Evolutionary conservation across 1,140 invertebrate genomes (phyloP).

Genomic region (Drosophila seguyi): DNA sequence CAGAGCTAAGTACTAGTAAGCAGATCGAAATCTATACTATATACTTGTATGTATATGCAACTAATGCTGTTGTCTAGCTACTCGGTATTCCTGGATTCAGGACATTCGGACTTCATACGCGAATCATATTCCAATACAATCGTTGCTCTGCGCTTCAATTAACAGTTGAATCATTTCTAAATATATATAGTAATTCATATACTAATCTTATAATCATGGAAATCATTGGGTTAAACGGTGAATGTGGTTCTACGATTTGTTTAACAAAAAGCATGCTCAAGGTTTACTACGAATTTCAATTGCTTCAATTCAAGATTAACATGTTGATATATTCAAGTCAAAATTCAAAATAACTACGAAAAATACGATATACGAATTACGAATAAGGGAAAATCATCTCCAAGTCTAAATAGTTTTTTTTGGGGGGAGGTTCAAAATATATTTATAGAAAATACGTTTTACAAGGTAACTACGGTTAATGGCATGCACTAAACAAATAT

Average conservation of each 20-base stretch:
- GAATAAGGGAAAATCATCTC: constrained; percentile 7
- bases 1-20: constrained; percentile 1
- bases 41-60: constrained; percentile 2
- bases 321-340: neutral
- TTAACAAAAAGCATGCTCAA: constrained; percentile 40
- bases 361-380: constrained; percentile 25
- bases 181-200: constrained; percentile 11
- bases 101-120: constrained; percentile 15
- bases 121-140: constrained; percentile 80
- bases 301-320: neutral
- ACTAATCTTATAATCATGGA: constrained; percentile 30
- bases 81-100: neutral
- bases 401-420: neutral
- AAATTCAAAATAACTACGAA: constrained; percentile 47
- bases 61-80: constrained; percentile 15
- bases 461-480: constrained; percentile 27
- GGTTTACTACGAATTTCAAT: constrained; percentile 7
- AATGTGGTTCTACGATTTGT: constrained; percentile 45
- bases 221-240: constrained; percentile 46
- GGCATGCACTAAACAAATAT: constrained; percentile 37
- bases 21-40: constrained; percentile 11
- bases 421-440: neutral
- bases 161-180: constrained; percentile 32
- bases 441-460: neutral
- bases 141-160: constrained; percentile 53